Conservation (phyloP, 2,797 vertebrate genomes). For the Melanotaenia boesemani region DNA sequence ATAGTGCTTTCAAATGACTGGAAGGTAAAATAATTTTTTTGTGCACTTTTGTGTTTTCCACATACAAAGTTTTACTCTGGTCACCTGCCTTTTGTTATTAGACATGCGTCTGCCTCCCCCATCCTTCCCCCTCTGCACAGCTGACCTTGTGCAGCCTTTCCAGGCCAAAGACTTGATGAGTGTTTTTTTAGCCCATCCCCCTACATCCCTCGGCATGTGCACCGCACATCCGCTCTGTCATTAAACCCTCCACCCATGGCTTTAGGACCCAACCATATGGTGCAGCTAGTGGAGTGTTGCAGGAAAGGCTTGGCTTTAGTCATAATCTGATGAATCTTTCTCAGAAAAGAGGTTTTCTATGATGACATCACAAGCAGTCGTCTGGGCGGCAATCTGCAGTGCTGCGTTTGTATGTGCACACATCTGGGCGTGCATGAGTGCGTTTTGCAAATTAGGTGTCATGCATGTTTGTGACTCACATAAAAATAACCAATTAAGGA, state of each 20-base stretch:
- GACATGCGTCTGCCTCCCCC: constrained; percentile 73
- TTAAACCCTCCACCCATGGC: constrained; percentile 83
- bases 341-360: constrained; percentile 75
- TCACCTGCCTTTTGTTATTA: constrained; percentile 81
- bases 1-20: constrained; percentile 5
- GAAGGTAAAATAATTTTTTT: constrained; percentile 12
- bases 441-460: constrained; percentile 19
- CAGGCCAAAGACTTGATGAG: constrained; percentile 82
- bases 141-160: constrained; percentile 81
- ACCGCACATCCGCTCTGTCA: constrained; percentile 81
- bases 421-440: constrained; percentile 4
- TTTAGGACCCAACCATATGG: constrained; percentile 86
- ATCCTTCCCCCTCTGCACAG: constrained; percentile 64
- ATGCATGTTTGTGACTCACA: constrained; percentile 30
- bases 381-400: constrained; percentile 50
- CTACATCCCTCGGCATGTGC: constrained; percentile 78
- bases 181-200: constrained; percentile 79
- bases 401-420: constrained; percentile 21
- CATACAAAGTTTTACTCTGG: constrained; percentile 52
- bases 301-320: constrained; percentile 71
- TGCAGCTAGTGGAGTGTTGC: constrained; percentile 77
- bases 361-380: constrained; percentile 69
- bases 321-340: constrained; percentile 81
- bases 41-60: constrained; percentile 28
- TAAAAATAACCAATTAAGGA: constrained; percentile 40